Evolutionary conservation across 2,113 vertebrate species (phyloP), one percentile per base, ranked within the genome.

Genomic region (Climacteris rufus): DNA sequence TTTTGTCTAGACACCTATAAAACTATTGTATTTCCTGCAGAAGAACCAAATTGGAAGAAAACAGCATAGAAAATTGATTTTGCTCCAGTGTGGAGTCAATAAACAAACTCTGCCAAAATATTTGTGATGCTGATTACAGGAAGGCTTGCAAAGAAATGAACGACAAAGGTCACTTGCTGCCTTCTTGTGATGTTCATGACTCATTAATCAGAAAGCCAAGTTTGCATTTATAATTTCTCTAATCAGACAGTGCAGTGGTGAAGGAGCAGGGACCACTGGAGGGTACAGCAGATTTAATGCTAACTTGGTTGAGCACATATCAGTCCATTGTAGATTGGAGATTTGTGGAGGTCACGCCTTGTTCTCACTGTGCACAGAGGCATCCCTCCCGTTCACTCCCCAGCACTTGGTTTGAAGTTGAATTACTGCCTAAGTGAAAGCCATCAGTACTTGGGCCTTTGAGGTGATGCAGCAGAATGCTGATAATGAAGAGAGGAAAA

Each of bases 61-160:
- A 61, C 40, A 64, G 47, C 52, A n/a, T 35, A n/a, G 60, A 57
- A 84, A 91, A 72, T 65, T 87, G 65, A 89, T 91, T 94, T 81
- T 93, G 6, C 23, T 92, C 69, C 44, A 69, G 61, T 65, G 40
- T 21, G 45, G 76, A 82, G 87, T 87, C 3, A 4, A 37, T 87
- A 94, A 94, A 92, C 45, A 94, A 87, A 81, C 57, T 56, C 68
- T 87, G 83, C 76, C 56, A 83, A 93, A 96, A 47, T 88, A 75
- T 87, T 94, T 60, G 16, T 65, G 83, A 68, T 89, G 69, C 49
- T 90, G 76, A 87, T 90, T 94, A 87, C 65, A 94, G 49, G 69
- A 91, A 90, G 30, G 24, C 77, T 87, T 94, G 69, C 61, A 94
- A 66, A 92, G 68, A 69, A 91, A 44, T n/a, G 37, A 78, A 71